Base-by-base conservation (phyloP, 1,140 invertebrate species). In the Drosophila athabasca region DNA sequence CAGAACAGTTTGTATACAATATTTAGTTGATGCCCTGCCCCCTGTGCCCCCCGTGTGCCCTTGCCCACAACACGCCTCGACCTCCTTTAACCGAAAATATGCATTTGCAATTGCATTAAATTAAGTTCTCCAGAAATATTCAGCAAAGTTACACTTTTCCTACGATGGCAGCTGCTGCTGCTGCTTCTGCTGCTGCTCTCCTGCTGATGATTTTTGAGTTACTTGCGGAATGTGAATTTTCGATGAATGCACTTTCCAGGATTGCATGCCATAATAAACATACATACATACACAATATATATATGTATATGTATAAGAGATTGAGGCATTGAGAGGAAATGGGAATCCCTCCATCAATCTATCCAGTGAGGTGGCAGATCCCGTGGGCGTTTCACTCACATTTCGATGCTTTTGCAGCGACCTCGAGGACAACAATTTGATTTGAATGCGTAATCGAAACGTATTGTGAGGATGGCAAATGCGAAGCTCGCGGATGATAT, bases 391-490 rank as follows among this genome's bases (percentile, higher is more conserved):
- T 70, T 54, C 73, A 64, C 61, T 61, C 52, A 19, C 9, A 49
- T 68, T 68, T 68, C 11, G 22, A 41, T 50, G 51, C 57, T 66
- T 39, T 39, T 11, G 64, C 17, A 45, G 58, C 64, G 22, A 76
- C 41, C 65, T 43, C 46, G 54, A 65, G 74, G 74, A 83, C 79
- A 83, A 76, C 75, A 85, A 85, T 88, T 82, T 76, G 82, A 82
- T 82, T 87, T 85, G 78, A 88, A 85, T 85, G 70, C 83, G 82
- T 88, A 85, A 85, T 85, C 82, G 82, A 82, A 85, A 82, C 78
- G 82, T 87, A 85, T 85, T 85, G 82, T 81, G 65, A 61, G 46
- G 55, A 43, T 46, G 61, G 29, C 62, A 45, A 46, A 59, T 51
- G 39, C 46, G 31, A 43, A 53, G 51, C 26, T 17, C 49, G 39